These are phyloP conservation scores for Agriopis marginaria DNA, from an alignment of 2,888 invertebrate species.

Conservation along the genomic window DNA sequence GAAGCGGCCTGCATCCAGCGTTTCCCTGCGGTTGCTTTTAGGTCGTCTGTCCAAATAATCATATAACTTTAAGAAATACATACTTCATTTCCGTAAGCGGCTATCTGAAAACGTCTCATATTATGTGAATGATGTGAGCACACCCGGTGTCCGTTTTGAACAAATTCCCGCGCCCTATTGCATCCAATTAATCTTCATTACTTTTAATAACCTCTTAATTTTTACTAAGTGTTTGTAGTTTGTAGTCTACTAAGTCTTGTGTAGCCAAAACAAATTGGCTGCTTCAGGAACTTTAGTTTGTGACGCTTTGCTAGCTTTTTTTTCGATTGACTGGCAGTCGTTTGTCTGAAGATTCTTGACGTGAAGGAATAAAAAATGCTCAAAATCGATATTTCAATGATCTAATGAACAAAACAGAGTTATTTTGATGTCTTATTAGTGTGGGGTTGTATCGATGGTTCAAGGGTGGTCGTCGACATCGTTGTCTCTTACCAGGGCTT, in stretches of 20 bases:
- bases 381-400: not conserved
- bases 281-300: not conserved
- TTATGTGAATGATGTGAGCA: slow-evolving; percentile 19
- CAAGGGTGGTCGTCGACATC: no score
- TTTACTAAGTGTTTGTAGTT: slow-evolving; percentile 49
- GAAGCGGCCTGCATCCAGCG: no score
- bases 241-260: slow-evolving; percentile 44
- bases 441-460: no score
- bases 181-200: slow-evolving; percentile 72
- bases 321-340: not conserved
- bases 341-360: not conserved
- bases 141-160: slow-evolving; percentile 29
- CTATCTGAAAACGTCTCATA: not conserved
- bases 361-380: not conserved
- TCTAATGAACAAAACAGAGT: no score
- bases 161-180: slow-evolving; percentile 55
- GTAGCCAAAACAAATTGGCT: slow-evolving; percentile 19
- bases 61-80: no score
- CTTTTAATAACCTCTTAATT: slow-evolving; percentile 69
- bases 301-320: not conserved
- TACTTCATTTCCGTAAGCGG: no score
- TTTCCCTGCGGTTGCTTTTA: no score
- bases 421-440: no score
- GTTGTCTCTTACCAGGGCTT: no score
- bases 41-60: not conserved